Conservation (phyloP, 2,797 vertebrate species). For the Rachycentron canadum region DNA sequence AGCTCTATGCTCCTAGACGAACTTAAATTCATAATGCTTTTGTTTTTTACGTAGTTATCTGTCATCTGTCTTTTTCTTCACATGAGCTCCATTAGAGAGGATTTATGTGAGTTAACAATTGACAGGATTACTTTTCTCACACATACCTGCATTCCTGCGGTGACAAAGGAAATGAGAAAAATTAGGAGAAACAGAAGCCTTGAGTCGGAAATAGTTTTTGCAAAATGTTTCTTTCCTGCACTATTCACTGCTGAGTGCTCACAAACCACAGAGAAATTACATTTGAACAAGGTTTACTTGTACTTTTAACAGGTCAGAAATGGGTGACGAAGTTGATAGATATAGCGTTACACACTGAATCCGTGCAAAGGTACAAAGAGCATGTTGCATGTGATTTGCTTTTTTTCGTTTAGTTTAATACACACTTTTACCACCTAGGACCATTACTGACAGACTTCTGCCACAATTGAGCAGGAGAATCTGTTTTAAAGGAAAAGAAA, state of each 20-base stretch:
- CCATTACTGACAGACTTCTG: no score
- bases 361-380: no score
- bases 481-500: no score
- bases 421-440: no score
- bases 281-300: neutral
- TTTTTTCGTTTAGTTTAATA: neutral
- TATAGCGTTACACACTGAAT: neutral
- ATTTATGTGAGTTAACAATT: neutral
- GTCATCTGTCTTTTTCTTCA: neutral
- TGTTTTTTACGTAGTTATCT: neutral
- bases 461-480: no score
- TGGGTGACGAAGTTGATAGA: neutral
- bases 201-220: neutral
- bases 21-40: neutral
- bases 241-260: no score
- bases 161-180: neutral
- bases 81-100: neutral
- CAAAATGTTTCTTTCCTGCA: neutral
- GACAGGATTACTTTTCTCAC: constrained; percentile 1
- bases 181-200: neutral
- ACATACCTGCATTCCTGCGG: constrained; percentile 17
- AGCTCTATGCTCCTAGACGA: neutral
- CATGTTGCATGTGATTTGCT: neutral
- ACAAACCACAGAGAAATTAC: neutral
- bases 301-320: neutral